Percentiles rank a stretch among this genome's conserved stretches.
Evolutionary conservation across 2,113 vertebrate genomes (phyloP).

Genomic region (Ammodytes marinus): DNA sequence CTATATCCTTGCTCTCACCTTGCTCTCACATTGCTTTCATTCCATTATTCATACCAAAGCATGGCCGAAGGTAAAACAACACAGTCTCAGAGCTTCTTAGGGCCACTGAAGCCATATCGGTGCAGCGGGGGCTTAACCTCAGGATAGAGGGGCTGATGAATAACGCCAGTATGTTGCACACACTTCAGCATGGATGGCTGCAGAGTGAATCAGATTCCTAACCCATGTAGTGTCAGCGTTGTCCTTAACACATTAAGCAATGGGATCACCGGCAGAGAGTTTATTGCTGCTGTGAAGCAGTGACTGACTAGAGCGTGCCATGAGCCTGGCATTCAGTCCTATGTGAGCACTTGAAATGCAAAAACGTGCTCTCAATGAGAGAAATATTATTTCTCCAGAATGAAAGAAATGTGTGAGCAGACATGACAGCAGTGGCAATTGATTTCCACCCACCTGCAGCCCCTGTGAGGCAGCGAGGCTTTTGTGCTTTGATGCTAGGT

Average conservation of each 20-base stretch:
- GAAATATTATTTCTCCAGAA: not conserved
- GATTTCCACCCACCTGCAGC: conserved; percentile 43
- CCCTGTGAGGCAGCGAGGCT: not conserved
- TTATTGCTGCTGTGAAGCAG: conserved; percentile 24
- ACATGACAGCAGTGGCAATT: conserved; percentile 11
- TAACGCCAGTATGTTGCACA: conserved; percentile 38
- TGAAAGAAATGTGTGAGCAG: not conserved
- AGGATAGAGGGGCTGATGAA: conserved; percentile 27
- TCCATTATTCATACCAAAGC: conserved; percentile 69
- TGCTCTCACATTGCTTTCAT: conserved; percentile 35
- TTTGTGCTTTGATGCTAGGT: conserved; percentile 1
- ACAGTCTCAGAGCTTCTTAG: conserved; percentile 25
- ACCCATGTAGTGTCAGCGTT: not conserved
- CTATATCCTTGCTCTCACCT: conserved; percentile 66
- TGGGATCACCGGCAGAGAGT: conserved; percentile 35
- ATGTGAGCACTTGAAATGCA: conserved; percentile 17
- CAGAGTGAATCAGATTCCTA: conserved; percentile 42
- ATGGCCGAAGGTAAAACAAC: conserved; percentile 52
- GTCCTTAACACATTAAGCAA: conserved; percentile 20
- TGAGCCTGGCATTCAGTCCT: not conserved
- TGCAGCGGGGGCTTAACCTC: conserved; percentile 18
- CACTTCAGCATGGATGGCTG: conserved; percentile 27
- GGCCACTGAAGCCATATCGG: conserved; percentile 16
- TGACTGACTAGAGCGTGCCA: not conserved
- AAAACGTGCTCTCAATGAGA: not conserved